Conservation (phyloP, 2,113 vertebrate species). For the Bothrops jararaca region DNA sequence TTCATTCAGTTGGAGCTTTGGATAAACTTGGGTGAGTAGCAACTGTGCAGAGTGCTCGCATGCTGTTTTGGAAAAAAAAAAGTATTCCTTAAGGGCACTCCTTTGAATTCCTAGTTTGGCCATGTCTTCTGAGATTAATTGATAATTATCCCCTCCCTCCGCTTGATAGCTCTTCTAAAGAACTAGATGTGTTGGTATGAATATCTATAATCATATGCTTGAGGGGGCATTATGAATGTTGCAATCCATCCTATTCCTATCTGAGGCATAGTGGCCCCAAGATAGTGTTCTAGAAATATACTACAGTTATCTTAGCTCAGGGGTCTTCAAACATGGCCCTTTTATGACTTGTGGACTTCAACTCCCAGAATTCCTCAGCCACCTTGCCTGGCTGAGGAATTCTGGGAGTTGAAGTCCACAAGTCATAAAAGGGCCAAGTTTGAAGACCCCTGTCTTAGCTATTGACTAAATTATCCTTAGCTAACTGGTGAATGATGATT, state of each 20-base stretch:
- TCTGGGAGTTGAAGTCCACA: no score
- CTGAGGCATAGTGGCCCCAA: background rate
- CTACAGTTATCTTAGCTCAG: background rate
- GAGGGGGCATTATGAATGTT: background rate
- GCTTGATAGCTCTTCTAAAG: background rate
- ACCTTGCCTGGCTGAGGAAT: no score
- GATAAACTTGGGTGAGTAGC: slow-evolving; percentile 39
- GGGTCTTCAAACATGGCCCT: no score
- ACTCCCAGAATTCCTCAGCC: no score
- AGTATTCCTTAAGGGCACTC: background rate
- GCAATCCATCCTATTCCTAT: background rate
- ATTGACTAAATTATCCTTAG: background rate
- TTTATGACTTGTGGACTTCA: no score
- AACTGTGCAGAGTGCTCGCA: slow-evolving; percentile 36
- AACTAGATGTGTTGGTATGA: background rate
- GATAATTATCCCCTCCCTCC: background rate
- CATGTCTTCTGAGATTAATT: background rate
- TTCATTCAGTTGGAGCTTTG: slow-evolving; percentile 52
- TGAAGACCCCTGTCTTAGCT: no score
- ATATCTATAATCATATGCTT: background rate
- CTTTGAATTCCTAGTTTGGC: background rate
- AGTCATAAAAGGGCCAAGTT: no score
- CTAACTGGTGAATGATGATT: background rate
- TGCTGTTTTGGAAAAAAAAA: slow-evolving; percentile 24
- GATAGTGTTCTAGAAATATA: background rate